Evolutionary conservation across 2,797 vertebrate genomes (phyloP).

Genomic region (Helarctos malayanus): DNA sequence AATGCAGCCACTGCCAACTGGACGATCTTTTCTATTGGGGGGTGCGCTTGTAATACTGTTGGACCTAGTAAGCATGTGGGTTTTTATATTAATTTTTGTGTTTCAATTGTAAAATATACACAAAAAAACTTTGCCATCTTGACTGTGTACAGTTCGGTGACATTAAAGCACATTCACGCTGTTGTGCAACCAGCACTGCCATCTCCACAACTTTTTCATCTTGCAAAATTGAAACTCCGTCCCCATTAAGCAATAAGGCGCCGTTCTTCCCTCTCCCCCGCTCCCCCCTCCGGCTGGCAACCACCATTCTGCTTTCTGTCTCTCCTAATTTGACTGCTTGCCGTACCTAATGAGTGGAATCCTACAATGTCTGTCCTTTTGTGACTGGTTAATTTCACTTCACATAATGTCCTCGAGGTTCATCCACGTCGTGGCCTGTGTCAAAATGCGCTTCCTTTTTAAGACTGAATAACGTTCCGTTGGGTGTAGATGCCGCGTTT

Average conservation of each 20-base stretch:
- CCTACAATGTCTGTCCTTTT: neutral
- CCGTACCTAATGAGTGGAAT: neutral
- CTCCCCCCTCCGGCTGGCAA: neutral
- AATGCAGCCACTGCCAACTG: neutral
- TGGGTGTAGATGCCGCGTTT: fast-evolving
- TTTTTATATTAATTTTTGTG: neutral
- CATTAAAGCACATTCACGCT: too few relatives aligned
- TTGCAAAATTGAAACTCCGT: neutral
- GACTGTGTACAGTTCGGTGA: neutral
- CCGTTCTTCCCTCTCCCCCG: too few relatives aligned
- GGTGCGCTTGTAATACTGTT: neutral
- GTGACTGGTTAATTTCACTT: neutral
- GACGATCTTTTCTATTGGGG: neutral
- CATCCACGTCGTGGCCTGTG: fast-evolving
- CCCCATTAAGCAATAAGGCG: neutral
- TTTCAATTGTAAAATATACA: neutral
- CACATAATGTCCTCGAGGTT: neutral
- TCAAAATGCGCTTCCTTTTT: neutral
- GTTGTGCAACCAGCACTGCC: neutral
- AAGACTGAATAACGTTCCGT: neutral
- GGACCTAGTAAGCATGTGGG: neutral
- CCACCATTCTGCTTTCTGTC: neutral
- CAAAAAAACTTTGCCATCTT: neutral
- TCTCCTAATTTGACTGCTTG: neutral
- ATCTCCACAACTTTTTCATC: neutral